Conservation (phyloP, 1,140 invertebrate genomes). For the Drosophila littoralis region DNA sequence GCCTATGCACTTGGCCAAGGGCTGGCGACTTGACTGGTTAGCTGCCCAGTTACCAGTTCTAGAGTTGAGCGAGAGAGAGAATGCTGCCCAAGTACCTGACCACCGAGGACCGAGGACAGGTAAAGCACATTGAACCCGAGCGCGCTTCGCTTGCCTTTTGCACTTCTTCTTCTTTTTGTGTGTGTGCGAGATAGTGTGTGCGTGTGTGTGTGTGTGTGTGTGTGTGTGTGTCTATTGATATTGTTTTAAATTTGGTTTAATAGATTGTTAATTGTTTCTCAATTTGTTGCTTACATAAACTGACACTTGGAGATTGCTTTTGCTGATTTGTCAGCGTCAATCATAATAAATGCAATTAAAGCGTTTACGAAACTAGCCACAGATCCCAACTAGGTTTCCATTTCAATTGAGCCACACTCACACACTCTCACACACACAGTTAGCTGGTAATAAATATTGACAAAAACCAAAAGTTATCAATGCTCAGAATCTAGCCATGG, state of each 20-base stretch:
- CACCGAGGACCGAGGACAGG: slow-evolving; percentile 41
- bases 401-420: slow-evolving; percentile 65
- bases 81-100: slow-evolving; percentile 50
- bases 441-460: slow-evolving; percentile 42
- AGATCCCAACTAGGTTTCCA: slow-evolving; percentile 52
- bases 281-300: slow-evolving; percentile 64
- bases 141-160: not conserved
- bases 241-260: slow-evolving; percentile 74
- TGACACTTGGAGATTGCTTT: slow-evolving; percentile 43
- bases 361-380: slow-evolving; percentile 55
- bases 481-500: slow-evolving; percentile 34
- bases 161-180: not conserved
- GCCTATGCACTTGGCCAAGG: slow-evolving; percentile 45
- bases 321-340: slow-evolving; percentile 70
- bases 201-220: slow-evolving; percentile 3
- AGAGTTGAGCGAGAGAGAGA: slow-evolving; percentile 33
- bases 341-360: slow-evolving; percentile 80
- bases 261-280: slow-evolving; percentile 72
- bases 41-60: slow-evolving; percentile 44
- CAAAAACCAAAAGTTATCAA: slow-evolving; percentile 40
- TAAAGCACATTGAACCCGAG: slow-evolving; percentile 60
- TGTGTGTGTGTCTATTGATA: slow-evolving; percentile 33
- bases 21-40: slow-evolving; percentile 29
- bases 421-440: slow-evolving; percentile 5
- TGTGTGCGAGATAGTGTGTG: not conserved